Percentiles rank a stretch among this genome's conserved stretches.
These are phyloP conservation scores for Drosophila tani DNA, from an alignment of 1,140 invertebrate species.

Conservation along the genomic window DNA sequence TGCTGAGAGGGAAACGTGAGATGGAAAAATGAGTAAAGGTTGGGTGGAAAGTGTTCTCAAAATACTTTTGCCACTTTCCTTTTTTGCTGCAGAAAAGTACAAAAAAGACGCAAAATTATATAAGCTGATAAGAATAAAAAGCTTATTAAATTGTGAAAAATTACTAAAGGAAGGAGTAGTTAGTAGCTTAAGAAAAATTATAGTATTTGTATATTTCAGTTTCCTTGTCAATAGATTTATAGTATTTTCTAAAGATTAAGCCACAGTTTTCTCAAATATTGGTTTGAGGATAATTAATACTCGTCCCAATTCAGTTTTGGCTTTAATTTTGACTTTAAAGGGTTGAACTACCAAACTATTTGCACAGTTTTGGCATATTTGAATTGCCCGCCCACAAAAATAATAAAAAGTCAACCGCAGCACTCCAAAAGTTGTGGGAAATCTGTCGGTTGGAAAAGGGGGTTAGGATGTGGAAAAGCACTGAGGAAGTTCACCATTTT, in stretches of 20 bases:
- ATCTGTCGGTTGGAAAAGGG: conserved; percentile 4
- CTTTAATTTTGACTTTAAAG: conserved; percentile 15
- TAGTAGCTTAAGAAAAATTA: too few species aligned
- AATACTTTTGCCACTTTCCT: conserved; percentile 11
- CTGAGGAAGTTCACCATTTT: conserved; percentile 8
- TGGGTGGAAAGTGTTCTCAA: too few species aligned
- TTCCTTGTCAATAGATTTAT: too few species aligned
- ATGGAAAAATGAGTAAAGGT: neutral
- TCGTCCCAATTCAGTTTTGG: conserved; percentile 6
- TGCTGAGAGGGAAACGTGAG: neutral
- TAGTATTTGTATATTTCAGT: too few species aligned
- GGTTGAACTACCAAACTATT: neutral
- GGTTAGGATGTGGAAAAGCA: neutral
- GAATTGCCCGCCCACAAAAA: conserved; percentile 13
- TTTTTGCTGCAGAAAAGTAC: neutral
- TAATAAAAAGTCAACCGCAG: conserved; percentile 11
- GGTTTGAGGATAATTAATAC: neutral
- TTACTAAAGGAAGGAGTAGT: too few species aligned
- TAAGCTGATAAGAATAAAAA: neutral
- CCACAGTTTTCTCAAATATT: too few species aligned
- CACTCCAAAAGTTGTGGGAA: neutral
- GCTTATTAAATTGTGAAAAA: neutral
- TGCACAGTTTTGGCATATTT: conserved; percentile 8
- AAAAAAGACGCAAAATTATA: neutral
- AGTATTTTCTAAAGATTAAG: too few species aligned